Evolutionary conservation across 2,113 vertebrate genomes (phyloP).

Genomic region (Xyliphius kryptos): DNA sequence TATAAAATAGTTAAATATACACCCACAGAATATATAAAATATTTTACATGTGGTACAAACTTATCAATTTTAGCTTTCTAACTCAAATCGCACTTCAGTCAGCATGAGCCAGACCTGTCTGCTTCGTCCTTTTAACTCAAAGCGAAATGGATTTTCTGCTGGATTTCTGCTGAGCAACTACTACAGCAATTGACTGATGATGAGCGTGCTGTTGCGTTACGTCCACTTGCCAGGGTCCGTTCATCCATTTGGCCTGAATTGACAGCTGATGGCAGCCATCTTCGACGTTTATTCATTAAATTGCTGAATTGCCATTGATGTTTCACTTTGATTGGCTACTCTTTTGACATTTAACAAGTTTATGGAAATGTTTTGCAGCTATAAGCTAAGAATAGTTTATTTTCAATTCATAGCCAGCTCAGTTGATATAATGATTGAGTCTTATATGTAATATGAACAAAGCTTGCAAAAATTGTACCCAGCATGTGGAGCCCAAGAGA

Average conservation of each 20-base stretch:
- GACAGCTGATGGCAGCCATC: constrained; percentile 13
- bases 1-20: too few relatives aligned
- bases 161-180: constrained; percentile 21
- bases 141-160: constrained; percentile 23
- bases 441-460: too few relatives aligned
- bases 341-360: not conserved
- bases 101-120: not conserved
- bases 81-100: not conserved
- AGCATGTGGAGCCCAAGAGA: too few relatives aligned
- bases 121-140: constrained; percentile 18
- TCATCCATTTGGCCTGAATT: constrained; percentile 21
- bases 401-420: too few relatives aligned
- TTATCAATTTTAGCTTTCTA: not conserved
- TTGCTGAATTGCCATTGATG: not conserved
- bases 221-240: not conserved
- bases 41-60: too few relatives aligned
- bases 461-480: too few relatives aligned
- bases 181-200: constrained; percentile 18
- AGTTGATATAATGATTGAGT: too few relatives aligned
- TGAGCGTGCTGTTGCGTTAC: constrained; percentile 8
- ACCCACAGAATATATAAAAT: too few relatives aligned
- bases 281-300: constrained; percentile 19
- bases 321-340: not conserved
- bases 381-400: not conserved
- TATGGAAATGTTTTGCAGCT: not conserved